Evolutionary conservation across 37 sponge, comb jelly and placozoan species (phyloP).

Genomic region (Diacarnus erythraeanus): DNA sequence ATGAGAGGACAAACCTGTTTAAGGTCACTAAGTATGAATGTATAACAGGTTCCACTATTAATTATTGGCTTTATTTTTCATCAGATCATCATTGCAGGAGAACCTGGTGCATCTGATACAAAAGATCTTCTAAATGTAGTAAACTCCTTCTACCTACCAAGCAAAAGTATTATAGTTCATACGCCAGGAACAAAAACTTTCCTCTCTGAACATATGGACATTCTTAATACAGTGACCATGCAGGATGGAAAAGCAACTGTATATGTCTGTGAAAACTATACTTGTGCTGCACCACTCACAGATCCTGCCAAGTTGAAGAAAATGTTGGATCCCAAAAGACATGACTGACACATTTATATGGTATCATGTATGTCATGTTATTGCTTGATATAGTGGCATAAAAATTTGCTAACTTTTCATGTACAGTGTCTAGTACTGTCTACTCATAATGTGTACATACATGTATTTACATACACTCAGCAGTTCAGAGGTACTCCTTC

Average conservation of each 20-base stretch:
- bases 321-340: slow-evolving; percentile 20
- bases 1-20: no score
- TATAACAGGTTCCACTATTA: no score
- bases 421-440: no score
- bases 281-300: slow-evolving; percentile 48
- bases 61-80: no score
- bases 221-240: slow-evolving; percentile 22
- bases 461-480: no score
- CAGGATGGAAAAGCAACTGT: slow-evolving; percentile 58
- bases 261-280: slow-evolving; percentile 67
- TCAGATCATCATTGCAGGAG: slow-evolving; percentile 58
- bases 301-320: slow-evolving; percentile 20
- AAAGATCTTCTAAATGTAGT: slow-evolving; percentile 36
- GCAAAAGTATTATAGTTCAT: slow-evolving; percentile 48
- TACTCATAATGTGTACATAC: no score
- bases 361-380: no score
- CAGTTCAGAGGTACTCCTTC: no score
- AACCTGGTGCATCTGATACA: slow-evolving; percentile 18
- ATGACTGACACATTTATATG: no score
- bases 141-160: slow-evolving; percentile 42
- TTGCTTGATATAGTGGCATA: no score
- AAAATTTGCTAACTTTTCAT: no score
- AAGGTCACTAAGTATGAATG: no score
- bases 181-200: slow-evolving; percentile 5
- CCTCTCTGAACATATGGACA: slow-evolving; percentile 23